Conservation (phyloP, 1,140 invertebrate species). For the Temnothorax nylanderi region DNA sequence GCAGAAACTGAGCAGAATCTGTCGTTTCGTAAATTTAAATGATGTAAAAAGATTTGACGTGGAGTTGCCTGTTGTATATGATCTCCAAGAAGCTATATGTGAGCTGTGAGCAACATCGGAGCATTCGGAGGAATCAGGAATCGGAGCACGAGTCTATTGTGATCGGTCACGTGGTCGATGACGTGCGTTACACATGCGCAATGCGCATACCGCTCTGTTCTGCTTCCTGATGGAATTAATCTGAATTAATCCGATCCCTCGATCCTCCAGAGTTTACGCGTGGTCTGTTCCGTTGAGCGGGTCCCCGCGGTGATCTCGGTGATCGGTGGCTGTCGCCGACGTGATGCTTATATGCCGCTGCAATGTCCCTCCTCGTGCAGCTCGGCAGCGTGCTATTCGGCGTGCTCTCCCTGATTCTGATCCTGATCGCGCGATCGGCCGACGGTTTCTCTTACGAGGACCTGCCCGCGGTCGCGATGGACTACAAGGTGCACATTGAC, state of each 20-base stretch:
- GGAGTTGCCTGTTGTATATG: too few relatives aligned
- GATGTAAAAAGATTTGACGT: too few relatives aligned
- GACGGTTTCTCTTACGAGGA: constrained; percentile 89
- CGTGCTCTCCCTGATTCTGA: constrained; percentile 45
- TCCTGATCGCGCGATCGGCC: constrained; percentile 70
- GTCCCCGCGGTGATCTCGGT: not conserved
- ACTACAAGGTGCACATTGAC: constrained; percentile 97
- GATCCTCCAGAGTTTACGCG: not conserved
- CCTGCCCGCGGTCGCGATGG: constrained; percentile 95
- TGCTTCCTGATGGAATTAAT: too few relatives aligned
- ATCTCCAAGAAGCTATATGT: too few relatives aligned
- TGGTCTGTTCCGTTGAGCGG: not conserved
- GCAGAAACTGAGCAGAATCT: too few relatives aligned
- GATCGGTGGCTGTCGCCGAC: not conserved
- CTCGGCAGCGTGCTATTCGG: constrained; percentile 36
- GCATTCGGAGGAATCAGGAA: too few relatives aligned
- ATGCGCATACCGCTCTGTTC: too few relatives aligned
- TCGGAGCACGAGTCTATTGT: too few relatives aligned
- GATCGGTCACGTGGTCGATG: not conserved
- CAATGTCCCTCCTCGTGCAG: constrained; percentile 61
- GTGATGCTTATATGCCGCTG: constrained; percentile 45
- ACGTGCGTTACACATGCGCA: not conserved
- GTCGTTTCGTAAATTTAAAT: too few relatives aligned
- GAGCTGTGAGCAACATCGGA: too few relatives aligned
- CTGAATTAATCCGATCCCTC: too few relatives aligned